Evolutionary conservation across 1,140 invertebrate genomes (phyloP).

Genomic region (Subanguina moxae): DNA sequence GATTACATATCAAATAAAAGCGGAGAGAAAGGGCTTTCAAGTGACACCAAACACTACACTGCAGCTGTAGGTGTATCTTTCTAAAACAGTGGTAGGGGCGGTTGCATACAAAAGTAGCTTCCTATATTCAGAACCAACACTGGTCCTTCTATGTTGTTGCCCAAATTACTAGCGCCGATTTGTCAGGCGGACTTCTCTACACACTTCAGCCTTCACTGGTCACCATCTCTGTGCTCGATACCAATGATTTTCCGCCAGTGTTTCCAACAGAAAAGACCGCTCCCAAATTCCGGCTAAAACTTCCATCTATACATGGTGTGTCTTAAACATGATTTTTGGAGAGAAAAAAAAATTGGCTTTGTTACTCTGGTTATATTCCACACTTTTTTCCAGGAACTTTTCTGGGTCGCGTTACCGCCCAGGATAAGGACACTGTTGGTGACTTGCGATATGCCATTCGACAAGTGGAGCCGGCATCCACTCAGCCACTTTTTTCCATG

Average conservation of each 20-base stretch:
- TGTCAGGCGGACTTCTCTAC: not conserved
- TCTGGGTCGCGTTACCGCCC: slow-evolving; percentile 27
- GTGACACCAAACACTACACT: too few species aligned
- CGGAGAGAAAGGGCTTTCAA: too few species aligned
- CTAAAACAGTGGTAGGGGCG: too few species aligned
- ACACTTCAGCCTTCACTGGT: not conserved
- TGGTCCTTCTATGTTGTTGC: not conserved
- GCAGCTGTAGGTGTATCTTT: too few species aligned
- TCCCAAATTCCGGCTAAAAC: not conserved
- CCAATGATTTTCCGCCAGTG: not conserved
- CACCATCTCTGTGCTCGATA: not conserved
- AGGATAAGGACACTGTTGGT: slow-evolving; percentile 15
- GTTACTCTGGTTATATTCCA: too few species aligned
- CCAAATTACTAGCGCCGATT: not conserved
- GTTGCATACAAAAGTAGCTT: too few species aligned
- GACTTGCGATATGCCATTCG: slow-evolving; percentile 4
- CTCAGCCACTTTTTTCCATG: not conserved
- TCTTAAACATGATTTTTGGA: not conserved
- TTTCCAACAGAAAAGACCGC: not conserved
- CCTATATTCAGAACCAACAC: not conserved
- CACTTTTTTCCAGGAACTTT: too few species aligned
- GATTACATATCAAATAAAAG: too few species aligned
- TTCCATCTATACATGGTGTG: not conserved
- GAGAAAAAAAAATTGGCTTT: too few species aligned
- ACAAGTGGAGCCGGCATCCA: slow-evolving; percentile 5